Conservation (phyloP, 2,888 invertebrate species). For the Agonopterix subpropinquella region DNA sequence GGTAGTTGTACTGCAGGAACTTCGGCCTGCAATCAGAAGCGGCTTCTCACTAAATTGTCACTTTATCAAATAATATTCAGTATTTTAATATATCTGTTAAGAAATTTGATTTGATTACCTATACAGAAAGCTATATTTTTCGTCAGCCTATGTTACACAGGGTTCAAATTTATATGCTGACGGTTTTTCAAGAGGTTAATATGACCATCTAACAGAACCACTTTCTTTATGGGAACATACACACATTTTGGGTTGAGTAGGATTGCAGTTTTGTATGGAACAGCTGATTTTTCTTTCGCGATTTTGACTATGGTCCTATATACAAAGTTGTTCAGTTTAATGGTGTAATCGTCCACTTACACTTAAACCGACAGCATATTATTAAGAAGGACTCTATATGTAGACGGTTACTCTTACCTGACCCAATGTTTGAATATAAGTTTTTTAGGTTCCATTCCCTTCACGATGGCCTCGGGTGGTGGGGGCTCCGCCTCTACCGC, state of each 20-base stretch:
- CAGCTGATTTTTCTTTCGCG: no score
- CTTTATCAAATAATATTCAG: neutral
- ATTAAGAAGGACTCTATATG: neutral
- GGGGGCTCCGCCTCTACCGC: constrained; percentile 36
- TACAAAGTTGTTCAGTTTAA: neutral
- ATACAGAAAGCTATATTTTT: no score
- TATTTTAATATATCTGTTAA: neutral
- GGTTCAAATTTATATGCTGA: no score
- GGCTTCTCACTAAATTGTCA: neutral
- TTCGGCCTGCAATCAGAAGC: constrained; percentile 77
- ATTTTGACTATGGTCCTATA: neutral
- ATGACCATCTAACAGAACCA: no score
- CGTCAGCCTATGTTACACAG: no score
- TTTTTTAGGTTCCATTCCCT: constrained; percentile 77
- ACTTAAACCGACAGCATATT: neutral
- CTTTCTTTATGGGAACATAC: no score
- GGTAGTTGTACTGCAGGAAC: constrained; percentile 87
- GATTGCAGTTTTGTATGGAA: no score
- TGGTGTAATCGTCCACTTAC: neutral
- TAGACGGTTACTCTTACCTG: constrained; percentile 61
- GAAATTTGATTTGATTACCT: neutral
- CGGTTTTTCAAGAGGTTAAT: no score
- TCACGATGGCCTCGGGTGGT: constrained; percentile 48
- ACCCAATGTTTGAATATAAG: constrained; percentile 89
- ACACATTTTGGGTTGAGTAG: no score